Evolutionary conservation across 1,140 invertebrate species (phyloP), one percentile per base, ranked within the genome.

Genomic region (Tyrophagus putrescentiae): DNA sequence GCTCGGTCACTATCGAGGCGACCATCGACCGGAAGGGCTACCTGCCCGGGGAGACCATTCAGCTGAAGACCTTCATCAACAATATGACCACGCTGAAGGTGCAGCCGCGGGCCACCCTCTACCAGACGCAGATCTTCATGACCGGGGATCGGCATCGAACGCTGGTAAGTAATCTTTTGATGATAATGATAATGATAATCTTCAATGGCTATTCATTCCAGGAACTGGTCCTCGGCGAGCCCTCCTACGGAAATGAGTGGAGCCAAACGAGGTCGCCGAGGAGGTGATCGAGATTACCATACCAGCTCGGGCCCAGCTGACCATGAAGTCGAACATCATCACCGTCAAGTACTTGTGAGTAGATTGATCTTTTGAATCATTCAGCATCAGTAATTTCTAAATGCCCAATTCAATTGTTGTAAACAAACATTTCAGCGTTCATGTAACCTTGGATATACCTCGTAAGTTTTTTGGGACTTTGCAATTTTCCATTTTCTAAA

Each of bases 111-210:
- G 57, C 57, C 29, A 42, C 57, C n/a, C 29, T 59, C 32, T 59
- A 59, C 36, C 57, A 59, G 21, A 59, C 57, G 33, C 57, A 59
- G n/a, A 45, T 59, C 9, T 59, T 25, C 36, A 44, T 45, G 57
- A 31, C 39, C n/a, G 41, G 41, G 13, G 41, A 59, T 21, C 11
- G 57, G 3, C 57, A 59, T 31, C 36, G 39, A 4, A 45, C 39
- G 21, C 11, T 59, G 34, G n/a, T n/a, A n/a, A n/a, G n/a, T n/a
- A n/a, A n/a, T n/a, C n/a, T n/a, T n/a, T n/a, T n/a, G n/a, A n/a
- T n/a, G n/a, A n/a, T n/a, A n/a, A n/a, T n/a, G n/a, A n/a, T n/a
- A n/a, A n/a, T n/a, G n/a, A n/a, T n/a, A n/a, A n/a, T n/a, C n/a
- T n/a, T n/a, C n/a, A n/a, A n/a, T n/a, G n/a, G n/a, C n/a, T n/a